Conservation (phyloP, 1,140 invertebrate genomes). For the Papilio machaon region DNA sequence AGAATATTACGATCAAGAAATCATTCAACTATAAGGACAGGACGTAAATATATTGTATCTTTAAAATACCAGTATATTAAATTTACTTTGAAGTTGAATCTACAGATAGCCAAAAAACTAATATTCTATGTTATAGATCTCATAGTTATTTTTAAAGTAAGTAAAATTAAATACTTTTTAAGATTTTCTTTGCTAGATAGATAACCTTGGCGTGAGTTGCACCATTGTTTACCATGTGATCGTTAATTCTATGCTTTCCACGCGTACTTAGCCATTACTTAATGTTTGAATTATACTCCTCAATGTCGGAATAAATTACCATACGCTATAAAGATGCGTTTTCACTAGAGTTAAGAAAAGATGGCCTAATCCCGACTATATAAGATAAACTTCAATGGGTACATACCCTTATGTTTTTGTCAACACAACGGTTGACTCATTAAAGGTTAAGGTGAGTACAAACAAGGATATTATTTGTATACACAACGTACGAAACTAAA, state of each 20-base stretch:
- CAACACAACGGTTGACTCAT: background rate
- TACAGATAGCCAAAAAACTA: too few species aligned
- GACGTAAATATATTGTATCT: too few species aligned
- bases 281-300: slow-evolving; percentile 15
- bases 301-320: slow-evolving; percentile 17
- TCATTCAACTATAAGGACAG: too few species aligned
- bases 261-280: slow-evolving; percentile 7
- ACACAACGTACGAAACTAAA: too few species aligned
- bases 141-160: too few species aligned
- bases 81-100: too few species aligned
- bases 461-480: background rate
- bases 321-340: background rate
- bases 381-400: background rate
- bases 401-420: background rate
- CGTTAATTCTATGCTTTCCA: slow-evolving; percentile 7
- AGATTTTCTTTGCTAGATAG: background rate
- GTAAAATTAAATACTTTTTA: background rate
- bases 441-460: background rate
- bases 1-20: too few species aligned
- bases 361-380: background rate
- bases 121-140: too few species aligned
- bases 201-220: background rate
- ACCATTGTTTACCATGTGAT: slow-evolving; percentile 27
- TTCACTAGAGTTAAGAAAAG: background rate
- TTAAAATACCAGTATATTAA: too few species aligned